phyloP scores from a whole-genome alignment of 2,113 vertebrate species.

The Bubo bubo region DNA sequence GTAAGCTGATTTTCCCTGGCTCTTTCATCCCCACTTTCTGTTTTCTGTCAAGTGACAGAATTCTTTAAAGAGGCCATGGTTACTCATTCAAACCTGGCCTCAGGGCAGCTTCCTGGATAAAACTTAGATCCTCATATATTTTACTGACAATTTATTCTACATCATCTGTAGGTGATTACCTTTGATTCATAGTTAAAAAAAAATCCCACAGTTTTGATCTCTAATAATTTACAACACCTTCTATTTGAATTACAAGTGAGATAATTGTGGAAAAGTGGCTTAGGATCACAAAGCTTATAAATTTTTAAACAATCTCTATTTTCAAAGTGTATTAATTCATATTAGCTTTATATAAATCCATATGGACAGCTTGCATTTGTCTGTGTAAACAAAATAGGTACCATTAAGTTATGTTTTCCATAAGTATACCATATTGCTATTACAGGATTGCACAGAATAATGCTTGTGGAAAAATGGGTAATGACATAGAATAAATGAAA shows the following conservation, averaged over 20 bases:
- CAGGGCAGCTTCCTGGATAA: background rate
- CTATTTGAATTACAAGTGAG: background rate
- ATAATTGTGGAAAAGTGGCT: background rate
- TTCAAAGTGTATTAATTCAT: background rate
- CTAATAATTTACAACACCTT: background rate
- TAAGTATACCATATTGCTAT: background rate
- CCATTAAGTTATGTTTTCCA: background rate
- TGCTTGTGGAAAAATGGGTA: background rate
- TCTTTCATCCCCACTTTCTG: background rate
- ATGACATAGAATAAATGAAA: background rate
- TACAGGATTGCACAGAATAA: background rate
- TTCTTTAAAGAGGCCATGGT: background rate
- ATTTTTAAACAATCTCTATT: background rate
- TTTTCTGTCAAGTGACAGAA: background rate
- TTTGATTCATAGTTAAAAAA: background rate
- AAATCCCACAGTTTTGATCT: background rate
- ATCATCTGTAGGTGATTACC: background rate
- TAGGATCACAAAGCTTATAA: background rate
- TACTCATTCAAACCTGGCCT: background rate
- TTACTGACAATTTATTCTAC: background rate
- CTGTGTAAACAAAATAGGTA: slow-evolving; percentile 6
- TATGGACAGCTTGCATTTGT: background rate
- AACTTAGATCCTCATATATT: background rate
- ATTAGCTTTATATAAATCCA: background rate
- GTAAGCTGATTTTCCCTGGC: background rate